A percentile compares a stretch with the other conserved stretches of the same genome.
phyloP scores from a whole-genome alignment of 2,113 vertebrate species.

The Brachyistius frenatus region DNA sequence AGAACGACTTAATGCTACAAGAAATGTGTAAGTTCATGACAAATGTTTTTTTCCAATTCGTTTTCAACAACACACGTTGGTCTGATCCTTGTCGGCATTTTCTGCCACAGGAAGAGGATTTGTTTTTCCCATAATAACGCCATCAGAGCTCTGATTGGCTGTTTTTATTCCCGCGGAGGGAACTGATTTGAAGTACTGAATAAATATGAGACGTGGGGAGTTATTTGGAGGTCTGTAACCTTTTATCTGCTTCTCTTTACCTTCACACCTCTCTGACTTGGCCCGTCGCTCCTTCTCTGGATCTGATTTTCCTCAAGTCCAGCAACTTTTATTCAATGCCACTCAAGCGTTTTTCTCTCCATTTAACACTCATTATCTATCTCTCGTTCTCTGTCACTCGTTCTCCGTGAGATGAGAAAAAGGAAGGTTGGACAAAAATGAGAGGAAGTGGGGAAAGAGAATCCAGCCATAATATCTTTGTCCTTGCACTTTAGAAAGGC shows the following conservation, averaged over 20 bases:
- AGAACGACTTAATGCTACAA: not conserved
- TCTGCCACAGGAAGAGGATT: not conserved
- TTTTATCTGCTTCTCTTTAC: too few relatives aligned
- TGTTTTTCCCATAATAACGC: too few relatives aligned
- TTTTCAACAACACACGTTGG: not conserved
- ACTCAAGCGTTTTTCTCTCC: conserved; percentile 22
- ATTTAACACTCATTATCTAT: conserved; percentile 45
- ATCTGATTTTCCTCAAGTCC: conserved; percentile 35
- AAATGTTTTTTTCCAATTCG: not conserved
- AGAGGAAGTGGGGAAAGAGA: conserved; percentile 38
- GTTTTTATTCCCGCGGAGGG: not conserved
- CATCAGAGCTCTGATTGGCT: not conserved
- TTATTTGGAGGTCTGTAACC: not conserved
- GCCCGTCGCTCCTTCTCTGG: conserved; percentile 11
- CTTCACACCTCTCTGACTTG: too few relatives aligned
- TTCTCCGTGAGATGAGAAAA: conserved; percentile 31
- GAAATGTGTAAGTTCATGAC: not conserved
- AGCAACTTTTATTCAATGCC: conserved; percentile 37
- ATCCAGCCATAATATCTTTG: conserved; percentile 68
- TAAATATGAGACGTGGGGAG: not conserved
- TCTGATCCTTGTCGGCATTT: not conserved
- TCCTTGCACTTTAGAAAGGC: conserved; percentile 70
- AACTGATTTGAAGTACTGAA: conserved; percentile 5
- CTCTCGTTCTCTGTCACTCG: conserved; percentile 24
- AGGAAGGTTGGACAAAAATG: conserved; percentile 39